phyloP scores from a whole-genome alignment of 2,113 vertebrate genomes.

The Trinectes maculatus region DNA sequence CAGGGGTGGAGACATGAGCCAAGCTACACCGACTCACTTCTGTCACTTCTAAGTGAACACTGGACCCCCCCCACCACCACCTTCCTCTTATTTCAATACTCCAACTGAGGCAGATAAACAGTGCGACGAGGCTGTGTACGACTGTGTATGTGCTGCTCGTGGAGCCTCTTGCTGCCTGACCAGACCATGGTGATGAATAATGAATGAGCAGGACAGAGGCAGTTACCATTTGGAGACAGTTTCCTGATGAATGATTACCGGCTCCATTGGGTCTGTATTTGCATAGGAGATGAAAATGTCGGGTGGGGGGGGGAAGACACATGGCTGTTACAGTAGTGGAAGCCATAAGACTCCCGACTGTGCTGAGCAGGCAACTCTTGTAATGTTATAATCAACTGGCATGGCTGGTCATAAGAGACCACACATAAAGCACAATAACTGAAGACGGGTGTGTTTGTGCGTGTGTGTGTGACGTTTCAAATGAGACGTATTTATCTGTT shows the following conservation, averaged over 20 bases:
- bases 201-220: constrained; percentile 78
- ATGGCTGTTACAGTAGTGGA: constrained; percentile 65
- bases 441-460: constrained; percentile 41
- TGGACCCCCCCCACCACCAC: too few species aligned
- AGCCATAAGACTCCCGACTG: constrained; percentile 68
- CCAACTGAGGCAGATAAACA: constrained; percentile 59
- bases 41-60: constrained; percentile 47
- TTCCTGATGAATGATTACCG: constrained; percentile 83
- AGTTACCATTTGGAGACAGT: constrained; percentile 78
- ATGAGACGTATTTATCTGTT: constrained; percentile 65
- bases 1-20: constrained; percentile 39
- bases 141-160: constrained; percentile 47
- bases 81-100: constrained; percentile 51
- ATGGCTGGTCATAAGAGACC: constrained; percentile 61
- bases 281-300: constrained; percentile 83
- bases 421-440: constrained; percentile 54
- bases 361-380: constrained; percentile 70
- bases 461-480: constrained; percentile 45
- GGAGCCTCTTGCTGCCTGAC: constrained; percentile 71
- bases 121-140: constrained; percentile 44
- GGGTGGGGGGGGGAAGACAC: constrained; percentile 70
- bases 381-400: constrained; percentile 75
- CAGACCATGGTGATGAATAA: constrained; percentile 79
- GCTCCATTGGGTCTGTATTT: constrained; percentile 81
- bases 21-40: constrained; percentile 33